A percentile compares a stretch with the other conserved stretches of the same genome.
Evolutionary conservation across 1,140 invertebrate species (phyloP).

Genomic region (Galleria mellonella): DNA sequence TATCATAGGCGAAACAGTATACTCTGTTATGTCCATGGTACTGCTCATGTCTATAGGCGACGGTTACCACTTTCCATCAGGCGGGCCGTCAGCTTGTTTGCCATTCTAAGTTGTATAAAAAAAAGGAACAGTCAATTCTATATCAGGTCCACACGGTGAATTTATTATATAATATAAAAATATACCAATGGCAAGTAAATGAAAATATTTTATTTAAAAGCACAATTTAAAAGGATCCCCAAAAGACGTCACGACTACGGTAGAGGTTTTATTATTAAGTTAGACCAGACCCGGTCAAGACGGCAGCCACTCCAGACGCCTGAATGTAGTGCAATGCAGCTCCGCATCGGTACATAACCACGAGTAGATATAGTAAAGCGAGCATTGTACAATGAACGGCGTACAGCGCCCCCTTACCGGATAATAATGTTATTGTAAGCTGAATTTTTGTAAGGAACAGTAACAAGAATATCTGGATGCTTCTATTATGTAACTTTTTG

Average conservation of each 20-base stretch:
- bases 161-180: no score
- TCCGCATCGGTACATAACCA: constrained; percentile 23
- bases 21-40: no score
- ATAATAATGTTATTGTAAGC: constrained; percentile 51
- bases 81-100: no score
- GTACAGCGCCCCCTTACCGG: constrained; percentile 27
- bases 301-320: constrained; percentile 29
- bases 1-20: no score
- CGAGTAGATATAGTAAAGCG: constrained; percentile 31
- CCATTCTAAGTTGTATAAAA: no score
- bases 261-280: constrained; percentile 65
- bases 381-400: constrained; percentile 39
- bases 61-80: no score
- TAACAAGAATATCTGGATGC: constrained; percentile 49
- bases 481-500: constrained; percentile 31
- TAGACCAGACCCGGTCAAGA: constrained; percentile 37
- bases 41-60: no score
- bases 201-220: no score
- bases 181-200: no score
- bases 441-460: constrained; percentile 47
- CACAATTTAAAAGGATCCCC: constrained; percentile 13
- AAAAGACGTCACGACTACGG: constrained; percentile 32
- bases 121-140: no score
- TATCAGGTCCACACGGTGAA: no score
- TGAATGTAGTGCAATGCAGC: constrained; percentile 36